phyloP scores from a whole-genome alignment of 2,888 invertebrate species.

The Acleris literana region DNA sequence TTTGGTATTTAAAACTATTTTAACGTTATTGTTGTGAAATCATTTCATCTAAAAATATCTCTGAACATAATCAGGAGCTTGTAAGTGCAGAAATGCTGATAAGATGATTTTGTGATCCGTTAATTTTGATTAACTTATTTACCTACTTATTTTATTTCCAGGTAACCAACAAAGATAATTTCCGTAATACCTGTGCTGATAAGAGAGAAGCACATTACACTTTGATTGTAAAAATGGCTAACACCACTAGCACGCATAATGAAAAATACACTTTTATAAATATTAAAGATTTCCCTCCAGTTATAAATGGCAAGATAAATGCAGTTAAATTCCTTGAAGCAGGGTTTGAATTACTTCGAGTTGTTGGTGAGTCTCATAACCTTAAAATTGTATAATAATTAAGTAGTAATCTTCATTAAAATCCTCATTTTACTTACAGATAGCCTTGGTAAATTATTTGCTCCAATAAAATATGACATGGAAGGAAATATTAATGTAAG shows the following conservation, averaged over 20 bases:
- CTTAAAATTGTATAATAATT: background rate
- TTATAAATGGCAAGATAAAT: conserved; percentile 83
- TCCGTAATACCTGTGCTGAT: background rate
- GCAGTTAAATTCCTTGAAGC: conserved; percentile 85
- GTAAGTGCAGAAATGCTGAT: no score
- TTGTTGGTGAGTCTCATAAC: conserved; percentile 83
- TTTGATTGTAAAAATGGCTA: conserved; percentile 54
- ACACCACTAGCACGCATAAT: conserved; percentile 45
- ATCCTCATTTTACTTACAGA: conserved; percentile 77
- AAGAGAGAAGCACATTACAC: background rate
- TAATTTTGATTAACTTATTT: background rate
- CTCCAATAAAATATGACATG: conserved; percentile 90
- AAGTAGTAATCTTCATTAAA: background rate
- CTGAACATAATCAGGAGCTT: no score
- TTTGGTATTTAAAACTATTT: no score
- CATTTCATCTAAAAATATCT: no score
- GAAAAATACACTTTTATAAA: conserved; percentile 49
- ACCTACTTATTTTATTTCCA: conserved; percentile 1
- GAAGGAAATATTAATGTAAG: conserved; percentile 89
- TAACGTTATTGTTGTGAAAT: no score
- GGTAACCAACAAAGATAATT: conserved; percentile 5
- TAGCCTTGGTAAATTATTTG: conserved; percentile 88
- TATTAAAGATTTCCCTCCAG: conserved; percentile 78
- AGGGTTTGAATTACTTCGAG: conserved; percentile 82
- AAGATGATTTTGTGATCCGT: background rate